phyloP scores from a whole-genome alignment of 2,797 vertebrate genomes.

The Oryzias dopingdopingensis region DNA sequence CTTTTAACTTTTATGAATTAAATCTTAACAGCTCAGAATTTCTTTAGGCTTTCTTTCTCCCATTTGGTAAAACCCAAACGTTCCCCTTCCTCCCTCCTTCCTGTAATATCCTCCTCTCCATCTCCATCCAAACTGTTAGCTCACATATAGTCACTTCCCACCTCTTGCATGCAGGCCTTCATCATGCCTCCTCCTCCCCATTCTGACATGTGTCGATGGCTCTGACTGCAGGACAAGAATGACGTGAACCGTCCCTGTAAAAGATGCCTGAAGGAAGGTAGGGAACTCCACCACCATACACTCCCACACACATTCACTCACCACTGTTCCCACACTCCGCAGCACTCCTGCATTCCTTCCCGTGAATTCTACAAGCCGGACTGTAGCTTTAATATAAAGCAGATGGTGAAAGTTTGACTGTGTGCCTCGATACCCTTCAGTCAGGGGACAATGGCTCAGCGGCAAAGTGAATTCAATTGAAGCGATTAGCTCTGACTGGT shows the following conservation, averaged over 20 bases:
- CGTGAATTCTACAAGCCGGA: constrained; percentile 32
- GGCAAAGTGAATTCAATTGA: constrained; percentile 36
- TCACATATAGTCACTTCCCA: constrained; percentile 71
- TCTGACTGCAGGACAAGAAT: constrained; percentile 44
- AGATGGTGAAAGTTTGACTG: constrained; percentile 61
- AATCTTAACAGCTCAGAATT: background rate
- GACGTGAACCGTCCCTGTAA: constrained; percentile 25
- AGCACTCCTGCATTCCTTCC: constrained; percentile 52
- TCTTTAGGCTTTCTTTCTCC: constrained; percentile 34
- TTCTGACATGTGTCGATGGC: constrained; percentile 16
- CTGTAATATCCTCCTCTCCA: constrained; percentile 40
- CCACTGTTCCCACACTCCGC: constrained; percentile 13
- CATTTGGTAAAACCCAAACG: constrained; percentile 23
- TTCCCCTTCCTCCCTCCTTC: constrained; percentile 13
- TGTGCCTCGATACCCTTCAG: constrained; percentile 24
- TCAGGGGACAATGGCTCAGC: constrained; percentile 27
- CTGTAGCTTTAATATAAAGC: constrained; percentile 62
- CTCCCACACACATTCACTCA: constrained; percentile 6
- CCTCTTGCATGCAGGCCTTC: constrained; percentile 36
- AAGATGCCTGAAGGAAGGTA: constrained; percentile 66
- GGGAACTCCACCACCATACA: constrained; percentile 20
- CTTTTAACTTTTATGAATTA: background rate
- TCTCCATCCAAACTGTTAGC: constrained; percentile 65
- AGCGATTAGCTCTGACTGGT: constrained; percentile 22
- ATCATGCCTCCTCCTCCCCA: constrained; percentile 12